Evolutionary conservation across 2,113 vertebrate species (phyloP).

Genomic region (Typhlomys cinereus): DNA sequence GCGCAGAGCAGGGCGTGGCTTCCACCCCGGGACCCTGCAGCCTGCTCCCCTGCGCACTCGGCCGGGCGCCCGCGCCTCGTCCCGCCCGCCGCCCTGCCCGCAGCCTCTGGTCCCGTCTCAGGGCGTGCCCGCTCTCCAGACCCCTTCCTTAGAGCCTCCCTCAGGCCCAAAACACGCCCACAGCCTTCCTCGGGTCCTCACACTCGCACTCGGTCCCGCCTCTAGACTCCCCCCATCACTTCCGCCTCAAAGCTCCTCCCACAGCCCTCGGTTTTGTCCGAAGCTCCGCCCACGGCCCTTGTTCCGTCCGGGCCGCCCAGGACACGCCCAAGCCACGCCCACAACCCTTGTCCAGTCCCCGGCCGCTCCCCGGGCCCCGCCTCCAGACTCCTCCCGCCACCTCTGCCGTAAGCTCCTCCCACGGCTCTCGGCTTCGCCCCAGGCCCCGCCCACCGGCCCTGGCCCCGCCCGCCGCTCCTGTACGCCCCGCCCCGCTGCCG

Average conservation of each 20-base stretch:
- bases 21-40: no score
- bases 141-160: no score
- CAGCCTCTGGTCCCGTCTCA: no score
- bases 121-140: not conserved
- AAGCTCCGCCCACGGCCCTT: no score
- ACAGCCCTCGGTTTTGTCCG: not conserved
- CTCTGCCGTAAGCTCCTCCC: not conserved
- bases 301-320: not conserved
- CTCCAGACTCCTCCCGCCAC: no score
- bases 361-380: not conserved
- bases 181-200: not conserved
- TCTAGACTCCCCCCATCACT: not conserved
- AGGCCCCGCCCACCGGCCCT: not conserved
- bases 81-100: not conserved
- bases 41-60: no score
- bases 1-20: no score
- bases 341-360: not conserved
- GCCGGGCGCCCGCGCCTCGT: no score
- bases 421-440: not conserved
- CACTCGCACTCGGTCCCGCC: rapidly evolving
- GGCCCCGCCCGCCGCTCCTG: not conserved
- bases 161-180: slow-evolving; percentile 85
- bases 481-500: not conserved
- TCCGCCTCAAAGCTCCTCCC: not conserved
- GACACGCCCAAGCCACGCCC: not conserved